Evolutionary conservation across 2,113 vertebrate species (phyloP), one percentile per base, ranked within the genome.

Genomic region (Sylvilagus bachmani): DNA sequence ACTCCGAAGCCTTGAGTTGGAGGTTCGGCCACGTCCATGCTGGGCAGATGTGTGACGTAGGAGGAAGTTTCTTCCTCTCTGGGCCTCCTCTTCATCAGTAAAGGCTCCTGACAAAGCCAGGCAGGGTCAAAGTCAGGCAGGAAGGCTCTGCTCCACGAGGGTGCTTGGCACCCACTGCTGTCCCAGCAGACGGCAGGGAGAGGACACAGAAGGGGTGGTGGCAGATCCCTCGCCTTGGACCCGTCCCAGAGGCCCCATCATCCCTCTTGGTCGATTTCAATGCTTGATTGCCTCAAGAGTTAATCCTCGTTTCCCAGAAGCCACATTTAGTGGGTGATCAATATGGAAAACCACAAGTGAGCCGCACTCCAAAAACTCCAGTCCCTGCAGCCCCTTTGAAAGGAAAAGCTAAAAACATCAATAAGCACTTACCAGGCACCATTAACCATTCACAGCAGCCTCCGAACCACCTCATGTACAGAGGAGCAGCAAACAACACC

Each of bases 301-400:
- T 89, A 92, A 95, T 89, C 74, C 25, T 84, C 53, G 61, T 89
- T 97, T 97, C 85, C 96, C 70, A 0, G 53, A 96, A 97, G 95
- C 93, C 94, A 89, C 96, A 94, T 94, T 93, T 95, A 95, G 86
- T 4, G 53, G 27, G 79, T 82, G 84, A 96, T 97, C 96, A 92
- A 96, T 97, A 94, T 31, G 44, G 91, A 92, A 96, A 95, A 89
- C 94, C 94, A 89, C 96, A 96, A 95, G 93, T 69, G 94, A 96
- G 89, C 94, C 93, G 73, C 51, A 95, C 90, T 96, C 86, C 74
- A 89, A 58, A 77, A 90, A 90, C 73, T 75, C 82, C 75, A 80
- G 24, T 85, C 94, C 70, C 82, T 80, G 53, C 22, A 82, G 74
- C 66, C 77, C 14, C 58, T 38, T 49, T 77, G 71, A 49, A 92